Conservation (phyloP, 1,140 invertebrate genomes). For the Drosophila yakuba region DNA sequence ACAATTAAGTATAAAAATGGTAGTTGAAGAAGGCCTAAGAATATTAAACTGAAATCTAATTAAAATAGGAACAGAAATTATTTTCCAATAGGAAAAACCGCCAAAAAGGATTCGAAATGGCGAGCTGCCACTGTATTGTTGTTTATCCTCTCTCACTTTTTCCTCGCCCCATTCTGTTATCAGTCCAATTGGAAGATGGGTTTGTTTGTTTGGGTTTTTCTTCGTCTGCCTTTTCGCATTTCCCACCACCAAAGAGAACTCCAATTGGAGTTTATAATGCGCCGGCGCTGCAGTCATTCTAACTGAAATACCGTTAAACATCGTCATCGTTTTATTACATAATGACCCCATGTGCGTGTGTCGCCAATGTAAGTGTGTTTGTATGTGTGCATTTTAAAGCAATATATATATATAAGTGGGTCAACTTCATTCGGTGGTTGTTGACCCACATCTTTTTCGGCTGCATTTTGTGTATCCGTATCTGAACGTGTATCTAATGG, state of each 20-base stretch:
- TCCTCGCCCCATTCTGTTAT: slow-evolving; percentile 24
- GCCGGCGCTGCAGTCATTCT: slow-evolving; percentile 62
- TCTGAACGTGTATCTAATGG: slow-evolving; percentile 33
- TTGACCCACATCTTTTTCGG: slow-evolving; percentile 79
- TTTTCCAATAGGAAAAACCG: not conserved
- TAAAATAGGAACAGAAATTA: not conserved
- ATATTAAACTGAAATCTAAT: no score
- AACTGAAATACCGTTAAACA: slow-evolving; percentile 69
- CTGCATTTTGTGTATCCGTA: slow-evolving; percentile 38
- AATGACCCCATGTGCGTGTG: slow-evolving; percentile 39
- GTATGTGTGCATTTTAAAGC: slow-evolving; percentile 70
- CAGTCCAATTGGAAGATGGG: slow-evolving; percentile 47
- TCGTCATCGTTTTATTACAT: slow-evolving; percentile 67
- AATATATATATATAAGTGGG: slow-evolving; percentile 58
- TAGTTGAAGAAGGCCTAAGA: no score
- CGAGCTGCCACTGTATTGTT: slow-evolving; percentile 14
- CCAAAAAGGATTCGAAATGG: slow-evolving; percentile 4
- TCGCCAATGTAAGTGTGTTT: not conserved
- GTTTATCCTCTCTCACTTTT: slow-evolving; percentile 5
- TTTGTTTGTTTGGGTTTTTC: slow-evolving; percentile 45
- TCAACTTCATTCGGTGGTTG: slow-evolving; percentile 80
- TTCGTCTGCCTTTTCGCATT: slow-evolving; percentile 37
- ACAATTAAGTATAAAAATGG: no score
- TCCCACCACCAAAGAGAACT: slow-evolving; percentile 45
- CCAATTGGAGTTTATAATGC: slow-evolving; percentile 74